phyloP scores from a whole-genome alignment of 2,113 vertebrate species.

The Rhabdornis inornatus region DNA sequence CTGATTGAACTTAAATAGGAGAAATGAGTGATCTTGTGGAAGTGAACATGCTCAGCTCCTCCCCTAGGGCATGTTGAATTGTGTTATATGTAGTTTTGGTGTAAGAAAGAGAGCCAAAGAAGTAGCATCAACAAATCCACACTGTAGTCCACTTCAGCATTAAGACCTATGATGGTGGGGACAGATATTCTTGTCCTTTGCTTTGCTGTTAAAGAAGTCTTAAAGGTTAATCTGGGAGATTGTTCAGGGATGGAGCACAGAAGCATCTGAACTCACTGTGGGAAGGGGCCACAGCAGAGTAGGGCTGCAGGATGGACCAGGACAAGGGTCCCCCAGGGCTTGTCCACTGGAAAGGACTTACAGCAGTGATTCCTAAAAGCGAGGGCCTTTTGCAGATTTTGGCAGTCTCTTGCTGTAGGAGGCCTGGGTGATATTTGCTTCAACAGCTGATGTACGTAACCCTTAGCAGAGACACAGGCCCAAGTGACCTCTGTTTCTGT shows the following conservation, averaged over 20 bases:
- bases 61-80: not conserved
- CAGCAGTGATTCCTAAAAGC: fast-evolving
- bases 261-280: fast-evolving
- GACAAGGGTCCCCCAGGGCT: not conserved
- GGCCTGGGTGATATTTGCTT: not conserved
- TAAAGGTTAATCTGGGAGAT: not conserved
- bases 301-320: not conserved
- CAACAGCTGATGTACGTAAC: not conserved
- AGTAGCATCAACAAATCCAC: not conserved
- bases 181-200: not conserved
- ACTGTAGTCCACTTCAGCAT: not conserved
- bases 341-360: not conserved
- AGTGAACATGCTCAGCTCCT: not conserved
- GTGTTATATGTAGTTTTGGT: not conserved
- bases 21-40: not conserved
- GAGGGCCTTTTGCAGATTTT: not conserved
- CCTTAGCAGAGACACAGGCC: not conserved
- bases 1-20: not conserved
- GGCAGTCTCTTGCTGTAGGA: not conserved
- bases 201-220: not conserved
- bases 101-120: not conserved
- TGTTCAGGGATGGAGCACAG: not conserved
- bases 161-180: not conserved
- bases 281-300: fast-evolving
- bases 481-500: not conserved